Evolutionary conservation across 2,888 invertebrate species (phyloP), one percentile per base, ranked within the genome.

Genomic region (Epinotia bilunana): DNA sequence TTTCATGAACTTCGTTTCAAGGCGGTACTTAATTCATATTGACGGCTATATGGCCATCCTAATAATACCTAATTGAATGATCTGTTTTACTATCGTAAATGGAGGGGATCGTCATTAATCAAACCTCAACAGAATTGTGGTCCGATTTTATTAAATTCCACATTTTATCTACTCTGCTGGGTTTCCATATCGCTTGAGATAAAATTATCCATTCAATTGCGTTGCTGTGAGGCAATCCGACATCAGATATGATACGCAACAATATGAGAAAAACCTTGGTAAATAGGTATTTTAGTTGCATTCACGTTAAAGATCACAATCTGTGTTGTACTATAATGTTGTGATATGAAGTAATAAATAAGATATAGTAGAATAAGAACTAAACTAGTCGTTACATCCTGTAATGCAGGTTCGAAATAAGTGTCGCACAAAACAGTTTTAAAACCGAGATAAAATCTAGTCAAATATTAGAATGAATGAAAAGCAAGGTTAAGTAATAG

Each of bases 201-300:
- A 64, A 33, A 63, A 46, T 16, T 23, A n/a, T 64, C 23, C 23
- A 49, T 49, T 64, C 13, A 16, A 23, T 49, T 11, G 6, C 43
- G 20, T 16, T 23, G 16, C 43, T 13, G 64, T 64, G 20, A 49
- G 6, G 9, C 64, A 28, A 49, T 64, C 49, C 23, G 4, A 23
- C 49, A 49, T 64, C 49, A 23, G 64, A 63, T 63, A 63, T 20
- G 5, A 3, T 64, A 46, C 46, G 64, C 46, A 64, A 49, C 7
- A 23, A 23, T 23, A 49, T 46, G 64, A 49, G 46, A 46, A 49
- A 43, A 64, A 64, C 49, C 64, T 53, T 53, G 53, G n/a, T 46
- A 46, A 46, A 12, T 3, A 46, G 12, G 18, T 18, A 13, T 43
- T 11, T 16, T 46, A 64, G 49, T n/a, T 49, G n/a, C 23, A 64